Evolutionary conservation across 2,113 vertebrate genomes (phyloP), one percentile per base, ranked within the genome.

Genomic region (Pleuronectes platessa): DNA sequence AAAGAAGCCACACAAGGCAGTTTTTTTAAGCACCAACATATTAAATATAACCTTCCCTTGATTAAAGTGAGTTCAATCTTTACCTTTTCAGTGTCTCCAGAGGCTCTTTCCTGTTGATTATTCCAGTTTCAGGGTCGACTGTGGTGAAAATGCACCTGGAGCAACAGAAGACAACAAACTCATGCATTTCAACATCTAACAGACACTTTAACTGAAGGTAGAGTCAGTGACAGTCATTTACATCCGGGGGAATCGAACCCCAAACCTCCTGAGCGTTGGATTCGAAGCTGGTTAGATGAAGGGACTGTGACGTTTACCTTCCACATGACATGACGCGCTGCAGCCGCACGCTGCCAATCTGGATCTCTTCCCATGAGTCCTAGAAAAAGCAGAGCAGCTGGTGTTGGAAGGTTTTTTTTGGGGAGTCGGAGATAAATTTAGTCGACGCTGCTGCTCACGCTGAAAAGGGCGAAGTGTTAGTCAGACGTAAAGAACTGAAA

Each of bases 61-160:
- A 45, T 12, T 13, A 45, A 13, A 15, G 3, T 49, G 5, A 18
- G 49, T 71, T 18, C 3, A 65, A 26, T 10, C 11, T 49, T 77
- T 92, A 98, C 98, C 95, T 96, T 92, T 95, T 97, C 85, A 99
- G 83, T 0, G 97, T 98, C 17, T 97, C 93, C 88, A 99, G 93
- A 0, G 98, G 97, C 82, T 99, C 96, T 70, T 98, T 97, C 61
- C 95, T 94, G 89, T 78, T 93, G 1, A 97, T 92, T n/a, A 97
- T 37, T 2, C 97, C 98, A 0, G 96, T 98, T 81, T 97, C 95
- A 14, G 98, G 97, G 90, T 99, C 94, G 75, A 99, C 93, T 0
- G 97, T 99, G 59, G 97, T 98, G 72, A 98, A 83, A 85, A 98
- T 45, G 83, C 98, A 99, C 77, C 98, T 99, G 89, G 3, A 74